Evolutionary conservation across 2,113 vertebrate genomes (phyloP), one percentile per base, ranked within the genome.

Genomic region (Pelodiscus sinensis): DNA sequence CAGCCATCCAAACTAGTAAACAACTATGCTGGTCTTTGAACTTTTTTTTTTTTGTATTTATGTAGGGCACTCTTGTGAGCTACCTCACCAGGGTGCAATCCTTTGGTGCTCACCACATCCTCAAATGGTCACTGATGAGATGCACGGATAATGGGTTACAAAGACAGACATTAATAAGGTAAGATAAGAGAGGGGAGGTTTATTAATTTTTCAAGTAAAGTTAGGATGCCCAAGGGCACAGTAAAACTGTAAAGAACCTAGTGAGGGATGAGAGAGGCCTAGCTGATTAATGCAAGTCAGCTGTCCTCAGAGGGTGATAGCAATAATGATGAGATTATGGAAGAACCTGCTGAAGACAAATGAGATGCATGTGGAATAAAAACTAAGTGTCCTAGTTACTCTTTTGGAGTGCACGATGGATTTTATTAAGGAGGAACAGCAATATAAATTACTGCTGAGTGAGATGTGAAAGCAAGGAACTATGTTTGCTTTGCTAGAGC

Each of bases 161-260:
- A 98, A 98, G 98, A 97, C 98, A 98, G 98, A 98, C 98, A 98
- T 98, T 98, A 98, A 98, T 98, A 98, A 98, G 98, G 97, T 97
- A 98, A 97, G 97, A 98, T 98, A 98, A 98, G 98, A 98, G 97
- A 98, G 97, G 97, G 98, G 97, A 98, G 98, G 98, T 98, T 98
- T 98, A 98, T 98, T 98, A 98, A 98, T 98, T 98, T 98, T 98
- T 97, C 98, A 98, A 97, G 97, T 97, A 98, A 97, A 98, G 98
- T 98, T 98, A 98, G 97, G 98, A 97, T 97, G 97, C 98, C 98
- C 98, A 96, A 96, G 98, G 98, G 98, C 97, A 97, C 94, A 97
- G 98, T 98, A 98, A 98, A 98, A 98, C 97, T 98, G 98, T 98
- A 98, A 97, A 98, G 97, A 98, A 98, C 96, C 97, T 96, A 96